These are phyloP conservation scores for Cassiopea xamachana DNA, from an alignment of 30 jellyfish, hydroid and myxozoan species.

Conservation along the genomic window DNA sequence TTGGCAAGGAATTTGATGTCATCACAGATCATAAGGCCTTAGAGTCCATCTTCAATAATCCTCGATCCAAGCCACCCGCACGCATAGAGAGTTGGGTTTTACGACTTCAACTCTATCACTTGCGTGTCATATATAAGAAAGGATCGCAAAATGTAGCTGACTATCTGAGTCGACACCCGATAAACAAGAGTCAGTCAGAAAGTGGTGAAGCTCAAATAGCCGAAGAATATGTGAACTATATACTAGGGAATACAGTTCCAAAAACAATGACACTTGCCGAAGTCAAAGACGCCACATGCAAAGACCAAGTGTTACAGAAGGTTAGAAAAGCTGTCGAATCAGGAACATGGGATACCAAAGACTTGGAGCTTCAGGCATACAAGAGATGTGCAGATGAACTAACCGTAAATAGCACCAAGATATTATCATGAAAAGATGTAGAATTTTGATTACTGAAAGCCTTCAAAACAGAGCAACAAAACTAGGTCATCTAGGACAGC, in stretches of 20 bases:
- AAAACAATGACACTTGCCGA: conserved; percentile 29
- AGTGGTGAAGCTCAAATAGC: conserved; percentile 38
- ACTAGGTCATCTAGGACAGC: conserved; percentile 69
- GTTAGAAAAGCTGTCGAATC: neutral
- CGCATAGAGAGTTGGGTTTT: conserved; percentile 56
- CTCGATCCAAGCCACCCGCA: conserved; percentile 58
- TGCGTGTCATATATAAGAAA: conserved; percentile 44
- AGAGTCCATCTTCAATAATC: no score
- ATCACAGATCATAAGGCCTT: no score
- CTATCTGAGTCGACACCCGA: conserved; percentile 46
- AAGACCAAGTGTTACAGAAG: no score
- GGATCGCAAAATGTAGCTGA: conserved; percentile 54
- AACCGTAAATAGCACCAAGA: conserved; percentile 34
- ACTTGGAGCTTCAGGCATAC: conserved; percentile 23
- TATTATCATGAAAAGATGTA: conserved; percentile 33
- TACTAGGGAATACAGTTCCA: conserved; percentile 29
- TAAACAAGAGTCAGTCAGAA: conserved; percentile 37
- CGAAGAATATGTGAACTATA: conserved; percentile 38
- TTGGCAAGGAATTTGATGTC: conserved; percentile 39
- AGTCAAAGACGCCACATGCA: no score
- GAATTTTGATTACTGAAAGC: conserved; percentile 35
- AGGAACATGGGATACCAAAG: conserved; percentile 14
- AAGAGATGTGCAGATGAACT: conserved; percentile 40
- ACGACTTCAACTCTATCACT: conserved; percentile 40
- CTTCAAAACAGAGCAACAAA: conserved; percentile 39